Evolutionary conservation across 1,140 invertebrate genomes (phyloP).

Genomic region (Scylla paramamosain): DNA sequence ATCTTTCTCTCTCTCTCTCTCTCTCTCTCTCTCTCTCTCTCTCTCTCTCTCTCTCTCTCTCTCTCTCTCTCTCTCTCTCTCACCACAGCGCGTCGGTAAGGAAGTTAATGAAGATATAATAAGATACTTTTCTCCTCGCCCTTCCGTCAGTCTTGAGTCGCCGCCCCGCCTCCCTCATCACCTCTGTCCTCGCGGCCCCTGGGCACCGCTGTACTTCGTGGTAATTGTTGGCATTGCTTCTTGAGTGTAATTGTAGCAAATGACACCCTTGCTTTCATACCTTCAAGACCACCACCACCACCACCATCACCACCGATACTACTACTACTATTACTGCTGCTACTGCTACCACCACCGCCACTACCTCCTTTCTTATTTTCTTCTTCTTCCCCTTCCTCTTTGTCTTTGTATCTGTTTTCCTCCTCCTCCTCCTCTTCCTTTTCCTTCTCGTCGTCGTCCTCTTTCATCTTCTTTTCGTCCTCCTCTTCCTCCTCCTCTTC

Average conservation of each 20-base stretch:
- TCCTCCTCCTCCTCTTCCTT: background rate
- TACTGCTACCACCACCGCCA: too few relatives aligned
- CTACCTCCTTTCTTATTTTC: too few relatives aligned
- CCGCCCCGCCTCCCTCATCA: too few relatives aligned
- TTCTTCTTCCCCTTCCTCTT: background rate
- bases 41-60: slow-evolving; percentile 29
- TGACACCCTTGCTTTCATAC: background rate
- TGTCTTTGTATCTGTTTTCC: background rate
- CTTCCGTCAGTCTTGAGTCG: too few relatives aligned
- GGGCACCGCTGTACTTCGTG: too few relatives aligned
- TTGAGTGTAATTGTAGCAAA: background rate
- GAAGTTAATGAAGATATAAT: too few relatives aligned
- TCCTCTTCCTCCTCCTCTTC: too few relatives aligned
- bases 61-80: slow-evolving; percentile 40
- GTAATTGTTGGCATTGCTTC: too few relatives aligned
- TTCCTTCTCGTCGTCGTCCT: background rate
- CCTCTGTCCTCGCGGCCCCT: too few relatives aligned
- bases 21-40: slow-evolving; percentile 43
- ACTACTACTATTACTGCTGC: too few relatives aligned
- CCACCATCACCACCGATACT: background rate
- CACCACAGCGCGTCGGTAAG: too few relatives aligned
- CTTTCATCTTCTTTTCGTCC: background rate
- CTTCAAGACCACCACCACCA: background rate
- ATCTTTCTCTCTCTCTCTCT: background rate
- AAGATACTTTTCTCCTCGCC: too few relatives aligned